Percentiles rank a stretch among this genome's conserved stretches.
These are phyloP conservation scores for Dasyprocta punctata DNA, from an alignment of 2,113 vertebrate genomes.

Conservation along the genomic window DNA sequence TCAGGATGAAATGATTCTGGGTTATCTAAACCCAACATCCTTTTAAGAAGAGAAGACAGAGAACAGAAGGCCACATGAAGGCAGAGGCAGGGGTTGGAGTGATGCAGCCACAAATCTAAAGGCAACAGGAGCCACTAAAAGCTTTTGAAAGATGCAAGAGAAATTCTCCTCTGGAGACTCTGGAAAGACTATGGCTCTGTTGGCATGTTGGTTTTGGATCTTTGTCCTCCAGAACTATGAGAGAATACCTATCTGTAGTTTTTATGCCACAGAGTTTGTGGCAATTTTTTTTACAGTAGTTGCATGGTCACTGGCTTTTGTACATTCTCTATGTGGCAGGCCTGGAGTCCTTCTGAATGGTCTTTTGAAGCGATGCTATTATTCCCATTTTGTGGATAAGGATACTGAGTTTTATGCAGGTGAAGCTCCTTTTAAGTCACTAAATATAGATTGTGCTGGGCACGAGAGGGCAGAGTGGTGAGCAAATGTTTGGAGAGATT, in stretches of 20 bases:
- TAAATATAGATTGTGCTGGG: background rate
- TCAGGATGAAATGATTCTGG: background rate
- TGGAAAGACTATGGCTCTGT: background rate
- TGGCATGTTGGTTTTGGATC: background rate
- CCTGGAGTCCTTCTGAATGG: background rate
- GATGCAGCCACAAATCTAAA: no score
- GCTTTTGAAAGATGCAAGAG: background rate
- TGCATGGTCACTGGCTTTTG: background rate
- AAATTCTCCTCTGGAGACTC: background rate
- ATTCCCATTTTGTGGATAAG: background rate
- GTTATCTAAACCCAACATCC: background rate
- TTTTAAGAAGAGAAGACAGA: background rate
- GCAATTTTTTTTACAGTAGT: background rate
- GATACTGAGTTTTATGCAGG: background rate
- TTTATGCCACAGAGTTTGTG: background rate
- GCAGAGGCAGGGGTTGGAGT: background rate
- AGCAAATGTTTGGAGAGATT: background rate
- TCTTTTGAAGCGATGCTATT: background rate
- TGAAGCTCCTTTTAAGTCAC: background rate
- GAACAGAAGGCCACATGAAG: background rate
- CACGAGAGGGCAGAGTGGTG: background rate
- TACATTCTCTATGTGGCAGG: background rate
- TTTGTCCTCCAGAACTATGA: background rate
- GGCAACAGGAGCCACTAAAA: no score
- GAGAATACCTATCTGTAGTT: background rate